Evolutionary conservation across 1,140 invertebrate genomes (phyloP).

Genomic region (Drosophila albomicans): DNA sequence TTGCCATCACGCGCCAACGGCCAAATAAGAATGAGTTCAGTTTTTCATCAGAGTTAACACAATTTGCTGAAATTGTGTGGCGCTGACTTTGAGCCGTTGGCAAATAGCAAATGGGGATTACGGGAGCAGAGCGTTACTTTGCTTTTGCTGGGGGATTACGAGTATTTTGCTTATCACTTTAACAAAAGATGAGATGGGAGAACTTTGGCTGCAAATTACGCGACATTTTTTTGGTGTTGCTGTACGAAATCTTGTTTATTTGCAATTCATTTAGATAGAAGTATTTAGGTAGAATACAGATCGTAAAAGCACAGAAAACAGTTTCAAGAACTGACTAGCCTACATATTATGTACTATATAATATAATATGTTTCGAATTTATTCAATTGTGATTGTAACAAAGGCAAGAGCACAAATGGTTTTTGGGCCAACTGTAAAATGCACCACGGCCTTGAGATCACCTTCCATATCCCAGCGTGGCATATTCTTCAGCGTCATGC

Average conservation of each 20-base stretch:
- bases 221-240: slow-evolving; percentile 20
- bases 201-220: slow-evolving; percentile 47
- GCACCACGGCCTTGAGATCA: slow-evolving; percentile 46
- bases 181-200: slow-evolving; percentile 3
- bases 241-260: slow-evolving; percentile 53
- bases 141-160: slow-evolving; percentile 24
- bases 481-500: slow-evolving; percentile 38
- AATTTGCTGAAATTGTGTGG: slow-evolving; percentile 15
- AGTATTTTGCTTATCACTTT: slow-evolving; percentile 28
- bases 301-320: slow-evolving; percentile 60
- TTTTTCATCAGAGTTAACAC: not conserved
- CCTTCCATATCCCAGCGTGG: slow-evolving; percentile 46
- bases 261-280: slow-evolving; percentile 70
- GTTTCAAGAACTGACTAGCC: slow-evolving; percentile 12
- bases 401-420: slow-evolving; percentile 42
- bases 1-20: slow-evolving; percentile 37
- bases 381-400: slow-evolving; percentile 21
- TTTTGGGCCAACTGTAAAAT: slow-evolving; percentile 25
- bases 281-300: slow-evolving; percentile 49
- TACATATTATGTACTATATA: not conserved
- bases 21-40: slow-evolving; percentile 35
- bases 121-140: slow-evolving; percentile 29
- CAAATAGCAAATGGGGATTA: slow-evolving; percentile 49
- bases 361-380: not conserved
- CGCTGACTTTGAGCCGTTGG: slow-evolving; percentile 36